Conservation (phyloP, 2,113 vertebrate genomes). For the Excalfactoria chinensis region DNA sequence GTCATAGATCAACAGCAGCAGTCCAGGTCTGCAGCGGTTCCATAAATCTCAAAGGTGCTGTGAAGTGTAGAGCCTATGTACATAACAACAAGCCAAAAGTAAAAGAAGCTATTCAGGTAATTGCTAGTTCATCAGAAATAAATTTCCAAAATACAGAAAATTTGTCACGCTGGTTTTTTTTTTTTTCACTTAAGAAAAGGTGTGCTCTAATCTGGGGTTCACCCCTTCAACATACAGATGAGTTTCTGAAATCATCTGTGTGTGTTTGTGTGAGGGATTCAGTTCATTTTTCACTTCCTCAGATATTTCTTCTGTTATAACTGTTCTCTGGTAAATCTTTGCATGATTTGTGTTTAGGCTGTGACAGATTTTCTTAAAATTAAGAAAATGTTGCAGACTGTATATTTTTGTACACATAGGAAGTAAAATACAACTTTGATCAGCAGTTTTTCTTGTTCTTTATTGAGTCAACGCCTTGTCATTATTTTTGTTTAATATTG, state of each 20-base stretch:
- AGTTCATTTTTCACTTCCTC: not conserved
- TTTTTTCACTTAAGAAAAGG: not conserved
- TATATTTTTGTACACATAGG: not conserved
- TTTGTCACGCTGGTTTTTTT: fast-evolving
- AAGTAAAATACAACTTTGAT: not conserved
- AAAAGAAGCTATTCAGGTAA: slow-evolving; percentile 88
- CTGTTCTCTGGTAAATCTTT: not conserved
- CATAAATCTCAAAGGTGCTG: slow-evolving; percentile 83
- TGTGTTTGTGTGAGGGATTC: not conserved
- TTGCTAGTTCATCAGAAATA: not conserved
- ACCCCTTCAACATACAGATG: not conserved
- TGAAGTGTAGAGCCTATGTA: slow-evolving; percentile 89
- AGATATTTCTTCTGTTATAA: not conserved
- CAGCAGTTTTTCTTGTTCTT: not conserved
- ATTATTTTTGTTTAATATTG: not conserved
- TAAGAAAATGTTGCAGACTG: not conserved
- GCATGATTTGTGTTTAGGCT: not conserved
- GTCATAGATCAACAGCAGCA: slow-evolving; percentile 75
- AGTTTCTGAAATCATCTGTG: not conserved
- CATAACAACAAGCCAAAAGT: slow-evolving; percentile 90
- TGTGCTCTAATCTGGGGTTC: not conserved
- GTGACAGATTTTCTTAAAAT: not conserved
- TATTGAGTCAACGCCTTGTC: not conserved
- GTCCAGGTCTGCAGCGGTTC: slow-evolving; percentile 86
- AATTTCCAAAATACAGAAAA: fast-evolving